Evolutionary conservation across 1,140 invertebrate species (phyloP), one percentile per base, ranked within the genome.

Genomic region (Monomorium pharaonis): DNA sequence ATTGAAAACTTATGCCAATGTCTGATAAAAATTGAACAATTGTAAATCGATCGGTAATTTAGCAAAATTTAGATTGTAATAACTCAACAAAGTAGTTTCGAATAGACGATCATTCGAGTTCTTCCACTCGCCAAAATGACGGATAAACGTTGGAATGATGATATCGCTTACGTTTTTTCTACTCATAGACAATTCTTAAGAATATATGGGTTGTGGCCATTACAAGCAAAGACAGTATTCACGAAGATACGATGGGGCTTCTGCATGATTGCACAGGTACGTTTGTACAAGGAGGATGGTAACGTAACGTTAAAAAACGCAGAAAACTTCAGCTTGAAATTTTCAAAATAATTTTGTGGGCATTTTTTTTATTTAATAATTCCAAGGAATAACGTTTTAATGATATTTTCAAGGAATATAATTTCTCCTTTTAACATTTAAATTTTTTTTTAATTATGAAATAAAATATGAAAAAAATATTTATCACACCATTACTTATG

Each of bases 131-230:
- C 14, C 3, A 72, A 27, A 60, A 84, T 84, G 81, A 51, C 21
- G 70, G 24, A 51, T 33, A 47, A 42, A 85, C 72, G 33, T 67
- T 85, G 84, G 84, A 85, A 80, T 9, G 49, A 65, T n/a, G 84
- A 85, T 14, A 18, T 80, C 27, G 60, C 74, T 24, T 78, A 85
- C n/a, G 49, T 16, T 65, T 85, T 85, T 6, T 78, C 30, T 2
- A 37, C 16, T 58, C 84, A 85, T 14, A 85, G 37, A 67, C 0
- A 58, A 33, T 47, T 16, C 3, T 27, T 85, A 47, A 9, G 27
- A 58, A 0, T 80, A 47, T 78, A 44, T 7, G 84, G 84, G 47
- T 3, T 58, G 47, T 85, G 84, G 84, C 84, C 84, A n/a, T 78
- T 80, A 14, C 24, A 65, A 30, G 37, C 4, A 12, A 3, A 67